Base-by-base conservation (phyloP, 2,888 invertebrate genomes). In the Lithosia quadra region DNA sequence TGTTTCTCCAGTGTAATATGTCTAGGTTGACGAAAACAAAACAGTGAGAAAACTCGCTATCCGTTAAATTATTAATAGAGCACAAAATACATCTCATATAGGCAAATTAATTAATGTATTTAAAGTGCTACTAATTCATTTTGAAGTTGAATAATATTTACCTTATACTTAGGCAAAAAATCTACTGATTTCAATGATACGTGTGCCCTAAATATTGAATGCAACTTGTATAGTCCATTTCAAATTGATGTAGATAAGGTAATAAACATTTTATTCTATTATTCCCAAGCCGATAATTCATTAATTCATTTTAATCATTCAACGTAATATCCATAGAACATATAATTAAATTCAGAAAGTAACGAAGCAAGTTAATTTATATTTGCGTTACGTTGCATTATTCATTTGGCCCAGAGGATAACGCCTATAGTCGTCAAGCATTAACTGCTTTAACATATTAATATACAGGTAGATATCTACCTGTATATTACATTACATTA, bases 361-460 rank as follows among this genome's bases (percentile, higher is more conserved):
- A 49, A n/a, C 49, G 49, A 49, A 49, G n/a, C 49, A 49, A 49
- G n/a, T 49, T n/a, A n/a, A 49, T n/a, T 49, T 1, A 49, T 49
- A 49, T n/a, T 49, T n/a, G 2, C n/a, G n/a, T 49, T 7, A 43
- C 8, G 43, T 43, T 49, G 9, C n/a, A 49, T 49, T 49, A 49
- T 49, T 49, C 49, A 49, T 49, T 49, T 49, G n/a, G n/a, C 8
- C n/a, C 49, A 49, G 1, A 49, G 49, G 49, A 49, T 49, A 49
- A 49, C n/a, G 18, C 49, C 2, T 9, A 9, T 49, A 49, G n/a
- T 49, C 49, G n/a, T n/a, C 49, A 49, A 49, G 49, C 49, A n/a
- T 49, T 49, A 49, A n/a, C 49, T n/a, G 49, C 49, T 49, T 49
- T 49, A 49, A 49, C 49, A 49, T 49, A 43, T 43, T 43, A 18